Evolutionary conservation across 2,888 invertebrate species (phyloP).

Genomic region (Anoplius nigerrimus): DNA sequence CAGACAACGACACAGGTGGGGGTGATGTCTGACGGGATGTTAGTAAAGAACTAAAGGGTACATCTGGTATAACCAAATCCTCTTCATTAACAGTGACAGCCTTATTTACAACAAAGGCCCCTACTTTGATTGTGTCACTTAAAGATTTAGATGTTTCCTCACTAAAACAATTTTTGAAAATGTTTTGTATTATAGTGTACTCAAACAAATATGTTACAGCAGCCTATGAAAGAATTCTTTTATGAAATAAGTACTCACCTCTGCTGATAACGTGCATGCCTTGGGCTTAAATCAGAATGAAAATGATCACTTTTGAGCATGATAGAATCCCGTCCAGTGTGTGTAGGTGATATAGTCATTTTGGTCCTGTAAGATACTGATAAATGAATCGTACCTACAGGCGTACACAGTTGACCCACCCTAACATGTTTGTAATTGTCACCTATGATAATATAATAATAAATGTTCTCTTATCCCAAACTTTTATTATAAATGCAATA

Average conservation of each 20-base stretch:
- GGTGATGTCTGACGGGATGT: conserved; percentile 72
- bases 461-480: neutral
- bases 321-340: conserved; percentile 82
- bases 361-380: conserved; percentile 92
- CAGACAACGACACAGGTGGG: conserved; percentile 57
- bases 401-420: conserved; percentile 91
- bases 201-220: neutral
- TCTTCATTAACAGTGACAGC: conserved; percentile 78
- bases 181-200: neutral
- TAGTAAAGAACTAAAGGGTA: conserved; percentile 81
- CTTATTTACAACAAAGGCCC: conserved; percentile 85
- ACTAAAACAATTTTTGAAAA: conserved; percentile 69
- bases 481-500: too few species aligned
- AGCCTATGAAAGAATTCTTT: neutral
- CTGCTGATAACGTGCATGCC: conserved; percentile 80
- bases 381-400: conserved; percentile 88
- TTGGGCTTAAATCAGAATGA: conserved; percentile 84
- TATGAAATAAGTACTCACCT: conserved; percentile 66
- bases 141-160: conserved; percentile 83
- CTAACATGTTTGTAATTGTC: conserved; percentile 87
- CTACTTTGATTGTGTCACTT: conserved; percentile 84
- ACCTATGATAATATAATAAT: conserved; percentile 76
- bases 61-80: conserved; percentile 78
- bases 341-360: conserved; percentile 91
- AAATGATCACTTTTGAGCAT: conserved; percentile 96